Base-by-base conservation (phyloP, 1,140 invertebrate genomes). In the Magallana gigas region DNA sequence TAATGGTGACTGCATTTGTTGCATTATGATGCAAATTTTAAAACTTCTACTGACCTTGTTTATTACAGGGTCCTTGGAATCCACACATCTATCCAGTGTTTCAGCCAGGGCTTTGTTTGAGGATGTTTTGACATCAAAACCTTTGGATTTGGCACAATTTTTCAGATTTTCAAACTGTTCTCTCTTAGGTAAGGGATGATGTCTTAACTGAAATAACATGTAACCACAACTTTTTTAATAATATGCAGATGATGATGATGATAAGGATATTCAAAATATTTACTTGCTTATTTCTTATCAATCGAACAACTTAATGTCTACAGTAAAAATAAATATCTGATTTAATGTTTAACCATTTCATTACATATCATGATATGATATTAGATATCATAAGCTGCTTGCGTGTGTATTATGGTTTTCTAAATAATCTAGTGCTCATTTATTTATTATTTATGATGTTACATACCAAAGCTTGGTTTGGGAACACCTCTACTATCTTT, bases 31-130 rank as follows among this genome's bases (percentile, higher is more conserved):
- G n/a, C 0, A 5, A 4, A 76, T 2, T 18, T 80, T n/a, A 62
- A 11, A n/a, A 62, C 60, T 6, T 48, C 36, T 60, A 62, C 59
- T 23, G 59, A 93, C 93, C 89, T 91, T 92, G 86, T 95, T 95
- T 8, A 95, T 88, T 48, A 89, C 71, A 57, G 91, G 92, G 90
- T 95, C 94, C 6, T 91, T 81, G 48, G 88, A 60, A 86, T 95
- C 94, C 8, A 92, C 90, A 89, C 92, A 93, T 71, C 76, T 90
- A 89, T 95, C 92, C 12, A 95, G 87, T 8, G 94, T 95, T 57
- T 92, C 89, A 48, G 94, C 94, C 12, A 95, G 91, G 0, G 89
- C 87, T 88, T 93, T 94, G 86, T 94, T 95, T 14, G 93, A 92
- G 12, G 88, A 85, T 1, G 91, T 92, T 68, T 93, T 90, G 6